phyloP scores from a whole-genome alignment of 2,888 invertebrate species.

The Monoplex corrugatus region DNA sequence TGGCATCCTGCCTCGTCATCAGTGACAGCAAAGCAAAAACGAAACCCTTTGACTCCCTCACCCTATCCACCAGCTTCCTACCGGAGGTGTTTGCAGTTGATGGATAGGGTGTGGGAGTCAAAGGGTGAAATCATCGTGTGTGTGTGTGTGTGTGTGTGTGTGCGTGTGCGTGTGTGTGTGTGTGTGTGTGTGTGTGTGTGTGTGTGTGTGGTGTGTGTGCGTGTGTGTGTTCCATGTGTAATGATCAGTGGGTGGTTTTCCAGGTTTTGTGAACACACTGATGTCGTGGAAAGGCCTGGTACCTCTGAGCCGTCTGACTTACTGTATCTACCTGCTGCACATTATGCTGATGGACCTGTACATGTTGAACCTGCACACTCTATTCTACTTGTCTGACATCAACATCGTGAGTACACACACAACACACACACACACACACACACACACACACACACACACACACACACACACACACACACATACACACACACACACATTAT shows the following conservation, averaged over 20 bases:
- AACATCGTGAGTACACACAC: slow-evolving; percentile 18
- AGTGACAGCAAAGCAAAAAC: too few species aligned
- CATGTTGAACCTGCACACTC: slow-evolving; percentile 34
- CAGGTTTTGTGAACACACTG: slow-evolving; percentile 88
- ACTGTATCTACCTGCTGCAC: slow-evolving; percentile 91
- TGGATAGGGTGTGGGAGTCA: background rate
- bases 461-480: too few species aligned
- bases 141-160: background rate
- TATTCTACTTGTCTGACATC: slow-evolving; percentile 39
- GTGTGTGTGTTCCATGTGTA: background rate
- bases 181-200: background rate
- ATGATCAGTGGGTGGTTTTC: background rate
- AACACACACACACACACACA: too few species aligned
- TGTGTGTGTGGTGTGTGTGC: background rate
- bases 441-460: too few species aligned
- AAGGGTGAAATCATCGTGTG: too few species aligned
- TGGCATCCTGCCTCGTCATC: too few species aligned
- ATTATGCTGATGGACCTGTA: slow-evolving; percentile 60
- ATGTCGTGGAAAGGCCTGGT: slow-evolving; percentile 91
- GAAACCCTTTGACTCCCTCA: too few species aligned
- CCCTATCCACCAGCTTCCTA: too few species aligned
- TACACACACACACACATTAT: too few species aligned
- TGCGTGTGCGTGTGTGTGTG: background rate
- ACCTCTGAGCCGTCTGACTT: slow-evolving; percentile 94
- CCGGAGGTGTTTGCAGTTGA: too few species aligned